These are phyloP conservation scores for Drosophila auraria DNA, from an alignment of 1,140 invertebrate genomes.

Conservation along the genomic window DNA sequence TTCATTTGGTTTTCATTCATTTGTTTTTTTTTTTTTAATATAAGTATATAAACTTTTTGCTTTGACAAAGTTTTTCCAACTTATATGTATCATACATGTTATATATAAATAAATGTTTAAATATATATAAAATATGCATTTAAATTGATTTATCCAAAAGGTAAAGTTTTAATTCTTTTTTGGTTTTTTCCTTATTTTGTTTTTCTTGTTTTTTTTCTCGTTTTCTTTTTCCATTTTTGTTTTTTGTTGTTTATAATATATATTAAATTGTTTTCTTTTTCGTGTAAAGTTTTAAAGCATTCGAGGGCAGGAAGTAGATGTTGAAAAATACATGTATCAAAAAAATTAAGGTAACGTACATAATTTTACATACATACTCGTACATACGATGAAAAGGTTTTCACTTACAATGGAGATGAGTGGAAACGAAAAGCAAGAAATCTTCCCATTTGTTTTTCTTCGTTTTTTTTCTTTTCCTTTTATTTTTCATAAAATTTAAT, in stretches of 20 bases:
- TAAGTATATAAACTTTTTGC: constrained; percentile 81
- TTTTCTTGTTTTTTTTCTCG: constrained; percentile 51
- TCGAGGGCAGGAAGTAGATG: constrained; percentile 82
- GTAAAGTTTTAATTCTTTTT: constrained; percentile 78
- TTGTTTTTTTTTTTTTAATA: constrained; percentile 50
- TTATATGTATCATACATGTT: constrained; percentile 70
- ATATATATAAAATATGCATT: constrained; percentile 82
- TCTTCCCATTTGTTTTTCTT: constrained; percentile 33
- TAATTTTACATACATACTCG: constrained; percentile 62
- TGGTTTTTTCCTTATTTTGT: constrained; percentile 29
- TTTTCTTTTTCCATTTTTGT: constrained; percentile 30
- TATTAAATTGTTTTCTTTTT: constrained; percentile 59
- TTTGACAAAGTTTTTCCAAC: constrained; percentile 75
- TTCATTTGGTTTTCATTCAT: constrained; percentile 40
- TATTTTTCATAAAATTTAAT: constrained; percentile 17
- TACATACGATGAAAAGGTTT: constrained; percentile 53
- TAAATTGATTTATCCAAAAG: constrained; percentile 82
- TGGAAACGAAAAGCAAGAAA: constrained; percentile 36
- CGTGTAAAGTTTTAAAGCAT: constrained; percentile 82
- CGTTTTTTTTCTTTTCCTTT: constrained; percentile 4
- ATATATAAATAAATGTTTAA: constrained; percentile 82
- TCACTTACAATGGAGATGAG: constrained; percentile 41
- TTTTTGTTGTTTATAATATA: constrained; percentile 48
- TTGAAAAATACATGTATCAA: constrained; percentile 82
- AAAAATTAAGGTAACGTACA: constrained; percentile 76